Evolutionary conservation across 2,888 invertebrate genomes (phyloP), one percentile per base, ranked within the genome.

Genomic region (Drosophila recens): DNA sequence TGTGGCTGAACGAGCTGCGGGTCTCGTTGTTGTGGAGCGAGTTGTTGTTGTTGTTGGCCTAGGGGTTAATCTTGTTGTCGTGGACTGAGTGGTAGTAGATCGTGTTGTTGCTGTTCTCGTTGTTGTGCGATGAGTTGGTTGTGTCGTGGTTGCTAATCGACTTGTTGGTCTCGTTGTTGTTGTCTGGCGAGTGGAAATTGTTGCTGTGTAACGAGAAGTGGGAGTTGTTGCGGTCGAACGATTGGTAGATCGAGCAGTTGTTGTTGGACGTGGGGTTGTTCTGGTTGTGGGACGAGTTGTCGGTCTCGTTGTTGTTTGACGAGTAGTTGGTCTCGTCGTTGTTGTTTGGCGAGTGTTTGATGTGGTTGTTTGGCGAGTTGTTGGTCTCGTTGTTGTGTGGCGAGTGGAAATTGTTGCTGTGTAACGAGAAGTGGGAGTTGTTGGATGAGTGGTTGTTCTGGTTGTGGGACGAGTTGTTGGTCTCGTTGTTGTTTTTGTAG

Each of bases 61-160:
- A 33, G 59, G 51, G 40, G 77, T 63, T 5, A 23, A 20, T 9
- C 42, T 74, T 1, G 58, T 67, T 34, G 67, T 61, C n/a, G 56
- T 27, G n/a, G 36, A 48, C 5, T 34, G 54, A 27, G 52, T 15
- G 46, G 27, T 63, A 64, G 61, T 52, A 42, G 57, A 17, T 1
- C 40, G 51, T 13, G 43, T 30, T 38, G 23, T 45, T 49, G 49
- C 13, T 49, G 49, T 15, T 23, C 15, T 46, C 8, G 15, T 20
- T 27, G 56, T 42, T 42, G 56, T 34, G 4, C 36, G 2, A 33
- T 17, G 48, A 17, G 13, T 40, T 33, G 66, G 42, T 8, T 40
- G 10, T 42, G 10, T 23, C 1, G 46, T 34, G 33, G 63, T 48
- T 17, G 62, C n/a, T 11, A 17, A 33, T n/a, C 43, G 61, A 17